phyloP scores from a whole-genome alignment of 2,113 vertebrate genomes.

The Onychorhynchus coronatus region DNA sequence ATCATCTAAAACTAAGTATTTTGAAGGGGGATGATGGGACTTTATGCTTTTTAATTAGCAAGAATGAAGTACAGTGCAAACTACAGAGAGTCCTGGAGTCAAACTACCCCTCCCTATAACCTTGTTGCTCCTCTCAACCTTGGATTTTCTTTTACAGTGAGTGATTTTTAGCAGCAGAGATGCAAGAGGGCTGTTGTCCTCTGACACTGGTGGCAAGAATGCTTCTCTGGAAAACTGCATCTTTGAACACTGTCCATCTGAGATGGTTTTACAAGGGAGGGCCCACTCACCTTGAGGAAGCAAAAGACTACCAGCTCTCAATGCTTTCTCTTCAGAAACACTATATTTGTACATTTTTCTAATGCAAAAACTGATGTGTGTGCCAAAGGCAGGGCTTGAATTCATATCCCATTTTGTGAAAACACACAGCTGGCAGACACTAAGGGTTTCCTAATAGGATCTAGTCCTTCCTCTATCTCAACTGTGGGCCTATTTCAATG shows the following conservation, averaged over 20 bases:
- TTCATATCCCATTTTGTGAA: neutral
- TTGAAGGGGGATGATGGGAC: neutral
- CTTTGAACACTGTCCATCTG: neutral
- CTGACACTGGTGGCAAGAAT: neutral
- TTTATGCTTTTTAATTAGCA: neutral
- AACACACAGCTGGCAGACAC: neutral
- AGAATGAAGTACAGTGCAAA: neutral
- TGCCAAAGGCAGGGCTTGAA: neutral
- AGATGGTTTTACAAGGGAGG: neutral
- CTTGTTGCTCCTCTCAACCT: neutral
- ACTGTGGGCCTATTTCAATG: neutral
- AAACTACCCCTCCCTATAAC: neutral
- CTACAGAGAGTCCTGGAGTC: neutral
- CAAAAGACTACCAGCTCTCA: neutral
- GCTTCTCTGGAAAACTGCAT: neutral
- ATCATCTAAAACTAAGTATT: neutral
- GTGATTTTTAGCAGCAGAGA: neutral
- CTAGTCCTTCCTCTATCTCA: neutral
- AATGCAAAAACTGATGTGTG: neutral
- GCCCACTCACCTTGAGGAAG: neutral
- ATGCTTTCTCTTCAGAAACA: neutral
- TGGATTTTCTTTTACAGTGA: neutral
- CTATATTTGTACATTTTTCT: neutral
- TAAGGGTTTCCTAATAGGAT: neutral
- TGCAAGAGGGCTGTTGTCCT: neutral